Conservation (phyloP, 2,888 invertebrate species). For the Drosophila leonis region DNA sequence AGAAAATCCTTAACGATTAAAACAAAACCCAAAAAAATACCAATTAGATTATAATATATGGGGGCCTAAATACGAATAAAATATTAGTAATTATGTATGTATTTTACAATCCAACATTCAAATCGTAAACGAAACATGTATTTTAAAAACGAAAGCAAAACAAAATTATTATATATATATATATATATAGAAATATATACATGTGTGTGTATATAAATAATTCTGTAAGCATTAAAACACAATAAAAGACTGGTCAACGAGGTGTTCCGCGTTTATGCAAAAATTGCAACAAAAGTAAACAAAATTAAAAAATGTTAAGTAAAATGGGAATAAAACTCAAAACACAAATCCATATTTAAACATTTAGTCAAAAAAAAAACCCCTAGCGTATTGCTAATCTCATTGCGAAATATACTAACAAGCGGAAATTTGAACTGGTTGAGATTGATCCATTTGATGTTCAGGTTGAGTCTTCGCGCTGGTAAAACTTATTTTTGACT, state of each 20-base stretch:
- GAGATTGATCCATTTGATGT: slow-evolving; percentile 26
- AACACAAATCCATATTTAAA: slow-evolving; percentile 30
- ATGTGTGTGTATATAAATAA: slow-evolving; percentile 8
- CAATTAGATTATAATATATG: slow-evolving; percentile 48
- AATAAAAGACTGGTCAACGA: slow-evolving; percentile 86
- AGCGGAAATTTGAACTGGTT: slow-evolving; percentile 17
- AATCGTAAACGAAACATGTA: slow-evolving; percentile 47
- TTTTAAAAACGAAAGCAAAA: slow-evolving; percentile 57
- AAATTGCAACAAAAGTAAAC: slow-evolving; percentile 68
- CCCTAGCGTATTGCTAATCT: slow-evolving; percentile 24
- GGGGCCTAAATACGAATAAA: slow-evolving; percentile 41
- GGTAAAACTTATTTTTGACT: slow-evolving; percentile 43
- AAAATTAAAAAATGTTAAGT: slow-evolving; percentile 56
- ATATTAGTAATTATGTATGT: slow-evolving; percentile 45
- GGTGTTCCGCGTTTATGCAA: slow-evolving; percentile 86
- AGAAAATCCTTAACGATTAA: slow-evolving; percentile 61
- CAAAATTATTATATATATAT: slow-evolving; percentile 29
- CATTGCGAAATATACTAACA: slow-evolving; percentile 5
- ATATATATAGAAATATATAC: slow-evolving; percentile 3
- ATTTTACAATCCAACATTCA: slow-evolving; percentile 64
- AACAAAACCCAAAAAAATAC: slow-evolving; percentile 34
- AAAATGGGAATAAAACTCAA: slow-evolving; percentile 51
- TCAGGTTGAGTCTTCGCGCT: slow-evolving; percentile 34
- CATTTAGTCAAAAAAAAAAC: slow-evolving; percentile 18
- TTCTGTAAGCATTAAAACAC: slow-evolving; percentile 75